phyloP scores from a whole-genome alignment of 2,113 vertebrate species.

The Hassar affinis region DNA sequence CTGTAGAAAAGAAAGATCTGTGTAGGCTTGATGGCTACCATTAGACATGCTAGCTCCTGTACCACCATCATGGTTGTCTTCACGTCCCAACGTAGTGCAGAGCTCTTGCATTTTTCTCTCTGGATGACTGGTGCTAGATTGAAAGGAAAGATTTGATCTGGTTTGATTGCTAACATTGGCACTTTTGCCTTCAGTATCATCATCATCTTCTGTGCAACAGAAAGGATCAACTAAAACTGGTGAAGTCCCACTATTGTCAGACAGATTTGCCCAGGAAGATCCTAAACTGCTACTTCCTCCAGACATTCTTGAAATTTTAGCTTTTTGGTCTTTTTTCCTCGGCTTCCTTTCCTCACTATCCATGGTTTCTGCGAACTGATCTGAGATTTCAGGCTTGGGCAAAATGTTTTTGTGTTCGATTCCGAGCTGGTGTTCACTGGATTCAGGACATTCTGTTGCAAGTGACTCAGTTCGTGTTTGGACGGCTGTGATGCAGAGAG shows the following conservation, averaged over 20 bases:
- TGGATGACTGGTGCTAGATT: background rate
- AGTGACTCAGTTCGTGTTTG: conserved; percentile 72
- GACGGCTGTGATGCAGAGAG: conserved; percentile 79
- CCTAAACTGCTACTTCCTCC: conserved; percentile 26
- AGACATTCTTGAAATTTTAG: background rate
- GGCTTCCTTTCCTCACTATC: background rate
- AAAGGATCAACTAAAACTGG: conserved; percentile 25
- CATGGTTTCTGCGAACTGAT: background rate
- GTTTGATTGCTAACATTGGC: background rate
- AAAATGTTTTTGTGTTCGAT: background rate
- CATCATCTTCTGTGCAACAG: conserved; percentile 38
- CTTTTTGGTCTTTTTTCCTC: background rate
- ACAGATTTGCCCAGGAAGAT: conserved; percentile 23
- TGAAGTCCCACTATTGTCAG: background rate
- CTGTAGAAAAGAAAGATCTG: background rate
- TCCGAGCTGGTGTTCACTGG: background rate
- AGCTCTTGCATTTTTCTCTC: background rate
- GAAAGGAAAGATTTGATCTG: background rate
- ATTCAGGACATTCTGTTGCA: conserved; percentile 57
- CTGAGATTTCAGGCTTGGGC: background rate
- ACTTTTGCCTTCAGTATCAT: background rate
- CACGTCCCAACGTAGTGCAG: conserved; percentile 18
- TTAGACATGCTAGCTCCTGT: background rate
- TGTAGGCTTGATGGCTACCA: background rate
- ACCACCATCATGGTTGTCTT: background rate